Evolutionary conservation across 2,113 vertebrate genomes (phyloP), one percentile per base, ranked within the genome.

Genomic region (Phyllostomus hastatus): DNA sequence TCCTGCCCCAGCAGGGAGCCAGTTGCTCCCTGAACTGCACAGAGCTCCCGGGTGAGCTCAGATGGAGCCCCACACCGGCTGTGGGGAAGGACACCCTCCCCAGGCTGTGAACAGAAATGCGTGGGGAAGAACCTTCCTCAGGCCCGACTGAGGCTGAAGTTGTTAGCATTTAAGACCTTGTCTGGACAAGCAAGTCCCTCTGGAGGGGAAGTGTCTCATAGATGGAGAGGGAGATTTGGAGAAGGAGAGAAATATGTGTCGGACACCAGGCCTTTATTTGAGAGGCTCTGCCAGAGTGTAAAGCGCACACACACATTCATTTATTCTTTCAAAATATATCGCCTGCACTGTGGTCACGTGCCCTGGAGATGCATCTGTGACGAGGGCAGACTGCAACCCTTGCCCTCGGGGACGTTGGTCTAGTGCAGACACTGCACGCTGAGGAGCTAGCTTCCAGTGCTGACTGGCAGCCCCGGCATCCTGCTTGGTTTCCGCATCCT

Each of bases 241-340:
- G 22, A 88, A 43, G 19, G 35, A 57, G 28, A 22, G 2, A 11
- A 82, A 15, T 10, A 50, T 75, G 31, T 10, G 5, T 26, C 6
- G 41, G 35, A 78, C 28, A 22, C 5, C 6, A 16, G 28, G 46
- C 75, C 80, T n/a, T 84, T 50, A 22, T 61, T 38, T 33, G 6
- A 61, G 80, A 90, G 54, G 12, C 76, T 82, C 69, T 48, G 19
- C 15, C 17, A 35, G 17, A 24, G 33, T 8, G 2, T 10, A 67
- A 88, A 87, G 69, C 64, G n/a, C 31, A 78, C 5, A 16, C 31
- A 61, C 26, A 61, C 1, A 50, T 50, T 59, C 14, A 57, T 12
- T 46, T 33, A 59, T 67, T 75, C 54, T 94, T 90, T 90, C 43
- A 57, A 90, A 95, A 54, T 12, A 17, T 46, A 75, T 48, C 10